Percentiles rank a stretch among this genome's conserved stretches.
Evolutionary conservation across 2,888 invertebrate genomes (phyloP).

Genomic region (Lissocephala sabroskyi): DNA sequence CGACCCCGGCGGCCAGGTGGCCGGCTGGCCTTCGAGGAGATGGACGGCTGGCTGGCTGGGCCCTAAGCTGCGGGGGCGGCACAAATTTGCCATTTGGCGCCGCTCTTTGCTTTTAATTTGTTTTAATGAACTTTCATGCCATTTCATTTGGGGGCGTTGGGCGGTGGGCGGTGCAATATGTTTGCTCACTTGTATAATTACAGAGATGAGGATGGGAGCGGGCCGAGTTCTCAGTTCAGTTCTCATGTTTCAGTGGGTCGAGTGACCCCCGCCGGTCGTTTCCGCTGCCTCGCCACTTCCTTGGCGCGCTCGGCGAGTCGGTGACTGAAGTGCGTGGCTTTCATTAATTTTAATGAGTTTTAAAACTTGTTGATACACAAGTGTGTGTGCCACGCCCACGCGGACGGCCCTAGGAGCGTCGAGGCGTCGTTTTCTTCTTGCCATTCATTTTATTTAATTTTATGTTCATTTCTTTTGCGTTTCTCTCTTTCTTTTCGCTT

Average conservation of each 20-base stretch:
- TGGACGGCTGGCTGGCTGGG: background rate
- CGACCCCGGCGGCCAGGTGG: background rate
- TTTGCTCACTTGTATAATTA: conserved; percentile 62
- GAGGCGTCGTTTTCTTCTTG: conserved; percentile 1
- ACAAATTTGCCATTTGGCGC: conserved; percentile 41
- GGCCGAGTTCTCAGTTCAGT: background rate
- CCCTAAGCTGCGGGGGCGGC: no score
- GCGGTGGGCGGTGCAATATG: conserved; percentile 43
- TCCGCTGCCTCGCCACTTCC: no score
- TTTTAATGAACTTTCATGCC: conserved; percentile 59
- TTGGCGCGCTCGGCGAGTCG: no score
- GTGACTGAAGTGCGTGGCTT: conserved; percentile 57
- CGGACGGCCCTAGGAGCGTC: no score
- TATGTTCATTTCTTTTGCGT: background rate
- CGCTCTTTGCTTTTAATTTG: conserved; percentile 55
- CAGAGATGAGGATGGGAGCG: conserved; percentile 41
- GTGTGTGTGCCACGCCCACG: no score
- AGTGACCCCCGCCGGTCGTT: no score
- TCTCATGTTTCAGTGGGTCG: no score
- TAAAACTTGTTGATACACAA: conserved; percentile 51
- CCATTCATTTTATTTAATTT: conserved; percentile 13
- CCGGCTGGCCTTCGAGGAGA: background rate
- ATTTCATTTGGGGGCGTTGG: conserved; percentile 34
- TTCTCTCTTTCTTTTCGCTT: background rate
- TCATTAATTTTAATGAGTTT: conserved; percentile 64